phyloP scores from a whole-genome alignment of 2,888 invertebrate genomes.

The Nezara viridula region DNA sequence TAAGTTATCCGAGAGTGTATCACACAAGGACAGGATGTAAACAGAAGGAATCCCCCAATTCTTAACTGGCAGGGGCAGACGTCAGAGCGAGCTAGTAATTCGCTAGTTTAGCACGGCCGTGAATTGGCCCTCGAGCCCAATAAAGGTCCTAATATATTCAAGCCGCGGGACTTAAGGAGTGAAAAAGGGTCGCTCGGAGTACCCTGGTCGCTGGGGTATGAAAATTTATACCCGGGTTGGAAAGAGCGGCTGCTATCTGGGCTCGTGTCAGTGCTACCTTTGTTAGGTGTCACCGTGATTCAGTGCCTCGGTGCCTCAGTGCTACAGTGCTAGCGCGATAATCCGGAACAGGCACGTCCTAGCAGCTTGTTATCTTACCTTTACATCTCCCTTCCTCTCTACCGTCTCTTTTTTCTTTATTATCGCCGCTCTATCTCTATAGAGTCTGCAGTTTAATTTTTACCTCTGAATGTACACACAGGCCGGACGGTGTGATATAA shows the following conservation, averaged over 20 bases:
- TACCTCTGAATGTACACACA: not conserved
- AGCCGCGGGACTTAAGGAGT: conserved; percentile 17
- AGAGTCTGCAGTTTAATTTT: not conserved
- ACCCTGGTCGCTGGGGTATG: conserved; percentile 1
- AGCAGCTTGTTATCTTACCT: not conserved
- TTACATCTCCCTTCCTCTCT: conserved; percentile 1
- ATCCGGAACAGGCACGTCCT: not conserved
- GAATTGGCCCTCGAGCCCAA: not conserved
- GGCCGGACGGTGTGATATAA: not conserved
- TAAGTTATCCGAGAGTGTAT: no score
- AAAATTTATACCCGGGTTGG: conserved; percentile 39
- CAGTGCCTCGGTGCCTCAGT: not conserved
- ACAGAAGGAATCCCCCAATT: not conserved
- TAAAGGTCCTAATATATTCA: conserved; percentile 46
- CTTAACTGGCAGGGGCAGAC: not conserved
- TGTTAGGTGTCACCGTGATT: conserved; percentile 39
- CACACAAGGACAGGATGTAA: no score
- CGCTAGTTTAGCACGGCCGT: not conserved
- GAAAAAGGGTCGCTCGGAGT: conserved; percentile 29
- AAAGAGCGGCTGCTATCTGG: not conserved
- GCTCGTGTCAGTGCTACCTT: conserved; percentile 16
- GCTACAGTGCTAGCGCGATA: not conserved
- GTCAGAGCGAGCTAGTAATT: not conserved
- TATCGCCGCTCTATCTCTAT: not conserved
- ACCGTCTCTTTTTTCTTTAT: conserved; percentile 11